Conservation (phyloP, 1,140 invertebrate genomes). For the Uloborus diversus region DNA sequence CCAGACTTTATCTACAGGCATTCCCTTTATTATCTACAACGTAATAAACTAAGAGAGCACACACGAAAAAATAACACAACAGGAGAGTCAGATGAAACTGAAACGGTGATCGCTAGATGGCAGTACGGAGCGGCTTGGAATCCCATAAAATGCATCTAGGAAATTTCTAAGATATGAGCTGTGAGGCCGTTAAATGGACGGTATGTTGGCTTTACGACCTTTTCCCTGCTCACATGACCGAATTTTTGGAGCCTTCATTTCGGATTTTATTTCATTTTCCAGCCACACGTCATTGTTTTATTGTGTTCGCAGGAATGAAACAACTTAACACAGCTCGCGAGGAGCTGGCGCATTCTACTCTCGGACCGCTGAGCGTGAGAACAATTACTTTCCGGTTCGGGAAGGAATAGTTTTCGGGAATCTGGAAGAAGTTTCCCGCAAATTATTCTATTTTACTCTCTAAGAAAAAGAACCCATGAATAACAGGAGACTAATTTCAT, state of each 20-base stretch:
- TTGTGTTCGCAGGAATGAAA: conserved; percentile 36
- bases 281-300: conserved; percentile 55
- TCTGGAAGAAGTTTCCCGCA: too few species aligned
- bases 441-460: too few species aligned
- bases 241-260: conserved; percentile 55
- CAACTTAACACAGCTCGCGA: background rate
- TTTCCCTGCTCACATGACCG: conserved; percentile 13
- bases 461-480: too few species aligned
- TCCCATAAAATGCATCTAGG: conserved; percentile 29
- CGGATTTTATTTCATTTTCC: conserved; percentile 54
- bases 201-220: conserved; percentile 40
- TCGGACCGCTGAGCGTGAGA: background rate
- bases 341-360: background rate
- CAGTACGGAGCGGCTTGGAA: background rate
- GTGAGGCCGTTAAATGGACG: conserved; percentile 50
- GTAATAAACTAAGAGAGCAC: too few species aligned
- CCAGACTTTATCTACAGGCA: too few species aligned
- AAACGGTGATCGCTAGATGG: background rate
- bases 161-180: conserved; percentile 52
- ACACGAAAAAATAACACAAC: too few species aligned
- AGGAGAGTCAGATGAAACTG: too few species aligned
- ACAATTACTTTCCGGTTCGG: conserved; percentile 9
- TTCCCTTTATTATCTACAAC: too few species aligned
- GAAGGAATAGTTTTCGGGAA: background rate
- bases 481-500: too few species aligned